Conservation (phyloP, 2,888 invertebrate species). For the Melanostoma scalare region DNA sequence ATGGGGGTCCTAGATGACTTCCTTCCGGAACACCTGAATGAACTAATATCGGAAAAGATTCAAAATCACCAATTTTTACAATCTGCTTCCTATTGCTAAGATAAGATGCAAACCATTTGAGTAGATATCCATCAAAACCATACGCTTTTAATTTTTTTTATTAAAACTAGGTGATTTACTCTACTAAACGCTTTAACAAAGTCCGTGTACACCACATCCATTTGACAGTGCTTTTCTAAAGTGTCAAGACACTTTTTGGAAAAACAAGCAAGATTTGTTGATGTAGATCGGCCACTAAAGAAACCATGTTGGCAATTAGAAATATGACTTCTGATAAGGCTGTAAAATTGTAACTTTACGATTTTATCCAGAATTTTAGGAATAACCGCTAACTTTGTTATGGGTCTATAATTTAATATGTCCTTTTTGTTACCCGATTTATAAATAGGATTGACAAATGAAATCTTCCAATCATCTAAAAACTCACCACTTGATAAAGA, state of each 20-base stretch:
- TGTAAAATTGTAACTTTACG: background rate
- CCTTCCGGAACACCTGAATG: no score
- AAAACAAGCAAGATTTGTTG: background rate
- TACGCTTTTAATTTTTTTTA: background rate
- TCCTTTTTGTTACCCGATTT: no score
- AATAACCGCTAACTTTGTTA: no score
- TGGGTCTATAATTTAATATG: no score
- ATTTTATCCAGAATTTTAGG: background rate
- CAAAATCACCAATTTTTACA: no score
- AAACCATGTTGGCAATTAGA: background rate
- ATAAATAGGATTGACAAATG: background rate
- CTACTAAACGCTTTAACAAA: slow-evolving; percentile 2
- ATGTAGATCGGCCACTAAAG: background rate
- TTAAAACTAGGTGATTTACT: slow-evolving; percentile 1
- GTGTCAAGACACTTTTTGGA: no score
- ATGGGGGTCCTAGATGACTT: no score
- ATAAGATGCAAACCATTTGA: no score
- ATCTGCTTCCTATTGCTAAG: no score
- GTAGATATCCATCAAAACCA: background rate
- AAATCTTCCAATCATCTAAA: background rate
- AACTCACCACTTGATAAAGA: no score
- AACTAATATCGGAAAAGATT: no score
- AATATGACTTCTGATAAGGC: background rate
- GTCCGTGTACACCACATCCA: background rate
- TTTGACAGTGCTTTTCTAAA: background rate